Percentiles rank a stretch among this genome's conserved stretches.
These are phyloP conservation scores for Limnephilus rhombicus DNA, from an alignment of 2,888 invertebrate genomes.

Conservation along the genomic window DNA sequence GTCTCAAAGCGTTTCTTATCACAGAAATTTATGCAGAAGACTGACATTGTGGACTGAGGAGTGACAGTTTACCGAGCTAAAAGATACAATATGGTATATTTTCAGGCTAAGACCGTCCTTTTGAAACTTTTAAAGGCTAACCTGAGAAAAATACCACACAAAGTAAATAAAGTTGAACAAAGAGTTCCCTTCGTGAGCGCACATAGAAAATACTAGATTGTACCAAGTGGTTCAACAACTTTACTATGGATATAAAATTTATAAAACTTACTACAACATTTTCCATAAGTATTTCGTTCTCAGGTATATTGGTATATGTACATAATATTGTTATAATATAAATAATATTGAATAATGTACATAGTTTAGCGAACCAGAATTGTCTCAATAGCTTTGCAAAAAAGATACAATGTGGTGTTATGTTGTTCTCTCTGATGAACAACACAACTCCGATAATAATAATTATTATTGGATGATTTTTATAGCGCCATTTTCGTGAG, in stretches of 20 bases:
- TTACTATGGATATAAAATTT: not conserved
- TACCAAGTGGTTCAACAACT: not conserved
- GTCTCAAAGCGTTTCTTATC: not conserved
- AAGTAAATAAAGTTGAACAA: not conserved
- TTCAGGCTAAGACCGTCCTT: not conserved
- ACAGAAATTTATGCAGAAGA: not conserved
- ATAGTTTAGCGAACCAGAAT: too few species aligned
- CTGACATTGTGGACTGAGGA: not conserved
- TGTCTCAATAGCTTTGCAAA: too few species aligned
- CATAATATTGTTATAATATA: too few species aligned
- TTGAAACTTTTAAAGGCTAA: not conserved
- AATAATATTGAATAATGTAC: too few species aligned
- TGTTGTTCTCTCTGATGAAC: too few species aligned
- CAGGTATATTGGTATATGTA: too few species aligned
- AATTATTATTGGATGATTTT: too few species aligned
- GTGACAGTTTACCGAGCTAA: not conserved
- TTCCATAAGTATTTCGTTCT: too few species aligned
- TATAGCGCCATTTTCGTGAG: too few species aligned
- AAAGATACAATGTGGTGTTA: too few species aligned
- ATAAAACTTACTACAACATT: too few species aligned
- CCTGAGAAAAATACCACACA: not conserved
- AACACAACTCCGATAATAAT: too few species aligned
- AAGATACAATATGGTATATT: not conserved
- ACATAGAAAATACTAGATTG: not conserved
- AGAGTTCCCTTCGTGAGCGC: not conserved